Percentiles rank a stretch among this genome's conserved stretches.
Conservation (phyloP, 2,888 invertebrate species). For the Azorinus chamasolen region DNA sequence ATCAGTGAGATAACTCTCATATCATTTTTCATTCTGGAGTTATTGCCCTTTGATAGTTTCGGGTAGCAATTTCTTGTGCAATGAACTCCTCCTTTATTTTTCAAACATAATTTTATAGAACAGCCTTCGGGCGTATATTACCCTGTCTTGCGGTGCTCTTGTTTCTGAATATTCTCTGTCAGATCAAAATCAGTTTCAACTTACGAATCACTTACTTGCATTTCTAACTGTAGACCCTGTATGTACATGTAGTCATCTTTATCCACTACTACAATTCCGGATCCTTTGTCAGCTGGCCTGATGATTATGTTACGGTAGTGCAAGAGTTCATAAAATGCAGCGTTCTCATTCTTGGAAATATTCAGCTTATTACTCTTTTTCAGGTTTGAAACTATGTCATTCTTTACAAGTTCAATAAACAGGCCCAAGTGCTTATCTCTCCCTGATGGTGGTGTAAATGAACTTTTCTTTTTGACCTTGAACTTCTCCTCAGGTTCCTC, state of each 20-base stretch:
- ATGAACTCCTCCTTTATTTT: too few relatives aligned
- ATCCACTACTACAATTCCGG: slow-evolving; percentile 23
- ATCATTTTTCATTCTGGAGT: too few relatives aligned
- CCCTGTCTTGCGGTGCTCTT: too few relatives aligned
- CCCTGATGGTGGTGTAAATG: slow-evolving; percentile 4
- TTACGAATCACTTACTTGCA: slow-evolving; percentile 12
- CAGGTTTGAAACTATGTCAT: slow-evolving; percentile 1
- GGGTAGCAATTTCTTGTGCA: too few relatives aligned
- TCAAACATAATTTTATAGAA: too few relatives aligned
- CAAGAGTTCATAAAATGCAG: slow-evolving; percentile 7
- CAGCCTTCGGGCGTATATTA: too few relatives aligned
- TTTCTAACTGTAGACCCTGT: background rate
- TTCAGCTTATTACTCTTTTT: slow-evolving; percentile 3
- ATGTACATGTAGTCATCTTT: slow-evolving; percentile 13
- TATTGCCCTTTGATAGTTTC: too few relatives aligned
- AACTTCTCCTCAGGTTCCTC: background rate
- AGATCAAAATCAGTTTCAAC: background rate
- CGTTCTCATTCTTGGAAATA: slow-evolving; percentile 5
- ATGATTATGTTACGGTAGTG: slow-evolving; percentile 21
- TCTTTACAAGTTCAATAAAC: slow-evolving; percentile 9
- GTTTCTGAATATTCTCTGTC: background rate
- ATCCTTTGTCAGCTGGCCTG: slow-evolving; percentile 27
- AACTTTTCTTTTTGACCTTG: background rate
- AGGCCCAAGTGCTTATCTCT: slow-evolving; percentile 8
- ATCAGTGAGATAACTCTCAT: too few relatives aligned